Evolutionary conservation across 2,113 vertebrate species (phyloP).

Genomic region (Oophaga pumilio): DNA sequence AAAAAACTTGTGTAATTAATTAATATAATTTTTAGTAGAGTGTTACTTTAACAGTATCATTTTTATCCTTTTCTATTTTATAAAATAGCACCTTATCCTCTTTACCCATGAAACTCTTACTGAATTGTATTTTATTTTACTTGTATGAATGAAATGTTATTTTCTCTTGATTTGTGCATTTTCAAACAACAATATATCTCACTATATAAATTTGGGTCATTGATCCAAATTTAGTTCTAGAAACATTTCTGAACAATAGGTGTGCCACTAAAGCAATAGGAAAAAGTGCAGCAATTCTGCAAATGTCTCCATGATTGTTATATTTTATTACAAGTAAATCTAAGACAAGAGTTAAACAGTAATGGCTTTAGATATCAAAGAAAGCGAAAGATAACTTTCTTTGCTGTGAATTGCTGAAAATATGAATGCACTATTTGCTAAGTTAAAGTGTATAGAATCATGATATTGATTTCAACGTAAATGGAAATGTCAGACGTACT

Average conservation of each 20-base stretch:
- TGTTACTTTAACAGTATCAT: not conserved
- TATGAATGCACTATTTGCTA: not conserved
- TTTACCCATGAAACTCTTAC: not conserved
- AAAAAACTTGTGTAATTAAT: not conserved
- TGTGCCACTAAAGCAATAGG: not conserved
- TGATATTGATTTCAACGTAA: not conserved
- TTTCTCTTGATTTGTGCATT: not conserved
- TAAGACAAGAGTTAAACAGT: not conserved
- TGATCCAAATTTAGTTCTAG: not conserved
- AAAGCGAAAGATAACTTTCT: not conserved
- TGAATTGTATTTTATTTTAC: not conserved
- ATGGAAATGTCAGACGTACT: not conserved
- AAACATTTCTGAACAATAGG: slow-evolving; percentile 15
- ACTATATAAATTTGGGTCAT: not conserved
- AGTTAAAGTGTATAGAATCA: not conserved
- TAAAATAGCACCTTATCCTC: not conserved
- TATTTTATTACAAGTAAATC: not conserved
- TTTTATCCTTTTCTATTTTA: not conserved
- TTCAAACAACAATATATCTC: not conserved
- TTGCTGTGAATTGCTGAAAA: not conserved
- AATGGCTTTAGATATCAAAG: not conserved
- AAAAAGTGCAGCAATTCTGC: not conserved
- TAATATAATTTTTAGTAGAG: not conserved
- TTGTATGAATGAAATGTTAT: slow-evolving; percentile 1
- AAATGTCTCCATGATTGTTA: not conserved